These are phyloP conservation scores for Eupleurogrammus muticus DNA, from an alignment of 2,797 vertebrate genomes.

Conservation along the genomic window DNA sequence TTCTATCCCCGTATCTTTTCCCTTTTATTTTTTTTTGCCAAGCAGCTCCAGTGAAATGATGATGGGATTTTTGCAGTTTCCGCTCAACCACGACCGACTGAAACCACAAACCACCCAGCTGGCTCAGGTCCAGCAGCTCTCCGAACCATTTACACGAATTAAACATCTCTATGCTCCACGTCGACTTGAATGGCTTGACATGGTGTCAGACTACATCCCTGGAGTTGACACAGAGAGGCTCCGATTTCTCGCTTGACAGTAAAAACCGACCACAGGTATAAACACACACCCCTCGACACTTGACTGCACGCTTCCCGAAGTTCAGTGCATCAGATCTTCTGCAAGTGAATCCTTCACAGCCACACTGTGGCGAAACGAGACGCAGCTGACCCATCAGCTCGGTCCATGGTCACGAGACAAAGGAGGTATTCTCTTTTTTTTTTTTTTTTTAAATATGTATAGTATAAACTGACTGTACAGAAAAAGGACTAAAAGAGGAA, in stretches of 20 bases:
- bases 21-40: no score
- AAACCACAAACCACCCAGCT: background rate
- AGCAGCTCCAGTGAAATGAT: no score
- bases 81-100: background rate
- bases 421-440: slow-evolving; percentile 39
- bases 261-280: background rate
- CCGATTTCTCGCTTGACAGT: background rate
- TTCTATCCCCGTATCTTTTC: no score
- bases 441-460: slow-evolving; percentile 5
- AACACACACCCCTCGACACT: no score
- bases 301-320: background rate
- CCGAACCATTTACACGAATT: background rate
- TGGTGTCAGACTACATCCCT: slow-evolving; percentile 7
- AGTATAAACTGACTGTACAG: slow-evolving; percentile 38
- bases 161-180: background rate
- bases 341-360: slow-evolving; percentile 45
- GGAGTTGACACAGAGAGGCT: background rate
- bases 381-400: slow-evolving; percentile 61
- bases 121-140: background rate
- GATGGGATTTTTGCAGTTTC: no score
- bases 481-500: slow-evolving; percentile 24
- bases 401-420: slow-evolving; percentile 48
- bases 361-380: slow-evolving; percentile 71
- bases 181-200: slow-evolving; percentile 40
- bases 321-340: slow-evolving; percentile 30